Evolutionary conservation across 2,888 invertebrate genomes (phyloP).

Genomic region (Shargacucullia verbasci): DNA sequence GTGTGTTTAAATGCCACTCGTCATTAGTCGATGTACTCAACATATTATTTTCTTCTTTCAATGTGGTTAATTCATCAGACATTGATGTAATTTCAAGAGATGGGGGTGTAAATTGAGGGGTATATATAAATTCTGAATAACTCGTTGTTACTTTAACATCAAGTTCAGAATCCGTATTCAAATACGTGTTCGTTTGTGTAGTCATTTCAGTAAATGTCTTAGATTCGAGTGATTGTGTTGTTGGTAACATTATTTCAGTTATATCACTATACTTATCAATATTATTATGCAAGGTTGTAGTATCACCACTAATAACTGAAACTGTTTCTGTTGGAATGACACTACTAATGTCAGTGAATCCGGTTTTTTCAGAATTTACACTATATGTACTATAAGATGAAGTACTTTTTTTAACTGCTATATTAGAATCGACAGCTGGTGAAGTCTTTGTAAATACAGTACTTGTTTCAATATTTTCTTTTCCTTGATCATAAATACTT

Average conservation of each 20-base stretch:
- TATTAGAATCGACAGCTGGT: slow-evolving; percentile 4
- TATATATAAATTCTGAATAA: background rate
- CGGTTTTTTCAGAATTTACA: slow-evolving; percentile 3
- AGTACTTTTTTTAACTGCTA: background rate
- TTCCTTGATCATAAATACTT: slow-evolving; percentile 5
- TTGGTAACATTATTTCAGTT: background rate
- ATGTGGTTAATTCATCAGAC: slow-evolving; percentile 6
- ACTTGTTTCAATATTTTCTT: slow-evolving; percentile 14
- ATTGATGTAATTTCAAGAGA: background rate
- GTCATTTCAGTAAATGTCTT: slow-evolving; percentile 5
- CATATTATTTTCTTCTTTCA: slow-evolving; percentile 2
- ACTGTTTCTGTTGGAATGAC: slow-evolving; percentile 2
- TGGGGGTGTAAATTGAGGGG: slow-evolving; percentile 3
- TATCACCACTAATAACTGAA: background rate
- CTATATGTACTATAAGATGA: background rate
- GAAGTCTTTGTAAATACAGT: slow-evolving; percentile 12
- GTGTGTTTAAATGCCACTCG: background rate
- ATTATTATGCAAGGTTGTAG: background rate
- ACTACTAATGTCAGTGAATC: background rate
- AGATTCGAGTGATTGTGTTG: slow-evolving; percentile 1
- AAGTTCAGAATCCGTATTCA: slow-evolving; percentile 10
- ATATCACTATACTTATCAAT: slow-evolving; percentile 1
- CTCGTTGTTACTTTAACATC: slow-evolving; percentile 4
- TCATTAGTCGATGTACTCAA: background rate
- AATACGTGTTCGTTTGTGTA: slow-evolving; percentile 19